Evolutionary conservation across 2,888 invertebrate genomes (phyloP).

Genomic region (Cataglyphis livida): DNA sequence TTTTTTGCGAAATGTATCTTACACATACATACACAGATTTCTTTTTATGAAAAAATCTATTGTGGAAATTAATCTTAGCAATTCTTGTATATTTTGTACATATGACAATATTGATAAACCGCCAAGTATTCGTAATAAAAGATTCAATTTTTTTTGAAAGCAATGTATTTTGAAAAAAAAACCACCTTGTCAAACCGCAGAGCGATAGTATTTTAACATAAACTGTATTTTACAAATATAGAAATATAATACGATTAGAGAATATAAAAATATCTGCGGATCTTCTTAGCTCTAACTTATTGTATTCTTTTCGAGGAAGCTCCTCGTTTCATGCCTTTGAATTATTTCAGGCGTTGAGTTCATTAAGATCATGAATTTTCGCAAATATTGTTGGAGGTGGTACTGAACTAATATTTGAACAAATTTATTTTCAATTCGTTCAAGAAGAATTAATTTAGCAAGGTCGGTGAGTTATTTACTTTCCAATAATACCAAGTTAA

Average conservation of each 20-base stretch:
- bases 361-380: conserved; percentile 15
- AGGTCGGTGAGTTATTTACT: conserved; percentile 24
- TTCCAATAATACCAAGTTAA: conserved; percentile 20
- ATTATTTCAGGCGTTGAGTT: background rate
- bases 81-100: background rate
- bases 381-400: conserved; percentile 9
- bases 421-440: conserved; percentile 31
- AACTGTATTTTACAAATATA: conserved; percentile 13
- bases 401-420: conserved; percentile 19
- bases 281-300: conserved; percentile 4
- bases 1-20: background rate
- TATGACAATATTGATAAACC: conserved; percentile 4
- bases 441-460: conserved; percentile 29
- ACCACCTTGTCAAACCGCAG: background rate
- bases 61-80: conserved; percentile 23
- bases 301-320: background rate
- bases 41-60: background rate
- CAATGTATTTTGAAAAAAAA: conserved; percentile 1
- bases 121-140: conserved; percentile 32
- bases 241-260: background rate
- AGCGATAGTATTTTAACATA: background rate
- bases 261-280: background rate
- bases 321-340: background rate
- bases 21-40: background rate
- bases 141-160: conserved; percentile 42